phyloP scores from a whole-genome alignment of 2,797 vertebrate genomes.

The Eupleurogrammus muticus region DNA sequence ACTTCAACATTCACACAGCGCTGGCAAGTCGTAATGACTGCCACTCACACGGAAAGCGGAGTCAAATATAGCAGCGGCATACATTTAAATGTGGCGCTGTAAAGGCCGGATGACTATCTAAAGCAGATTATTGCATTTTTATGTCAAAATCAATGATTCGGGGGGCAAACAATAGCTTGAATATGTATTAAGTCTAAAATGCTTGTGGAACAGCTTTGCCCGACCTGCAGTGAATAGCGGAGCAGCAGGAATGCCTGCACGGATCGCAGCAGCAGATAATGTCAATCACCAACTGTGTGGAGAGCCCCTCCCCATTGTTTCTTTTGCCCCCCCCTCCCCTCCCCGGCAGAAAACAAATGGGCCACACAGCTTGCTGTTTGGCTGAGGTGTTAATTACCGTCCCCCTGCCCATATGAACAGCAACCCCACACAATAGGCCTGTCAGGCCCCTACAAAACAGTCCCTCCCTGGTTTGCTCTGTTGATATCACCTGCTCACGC shows the following conservation, averaged over 20 bases:
- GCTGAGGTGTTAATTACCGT: constrained; percentile 86
- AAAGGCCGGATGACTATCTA: not conserved
- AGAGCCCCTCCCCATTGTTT: constrained; percentile 81
- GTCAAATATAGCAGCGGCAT: not conserved
- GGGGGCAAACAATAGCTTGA: constrained; percentile 36
- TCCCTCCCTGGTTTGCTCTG: constrained; percentile 75
- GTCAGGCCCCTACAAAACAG: constrained; percentile 66
- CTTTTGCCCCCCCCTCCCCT: constrained; percentile 75
- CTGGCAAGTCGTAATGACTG: constrained; percentile 15
- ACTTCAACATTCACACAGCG: constrained; percentile 33
- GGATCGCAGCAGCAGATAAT: constrained; percentile 83
- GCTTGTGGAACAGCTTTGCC: constrained; percentile 63
- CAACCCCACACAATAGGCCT: constrained; percentile 79
- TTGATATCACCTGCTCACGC: constrained; percentile 79
- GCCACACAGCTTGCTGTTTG: constrained; percentile 85
- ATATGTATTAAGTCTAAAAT: constrained; percentile 32
- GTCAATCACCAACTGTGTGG: constrained; percentile 85
- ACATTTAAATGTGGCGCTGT: not conserved
- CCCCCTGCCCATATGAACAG: constrained; percentile 80
- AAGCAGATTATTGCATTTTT: not conserved
- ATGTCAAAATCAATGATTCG: constrained; percentile 28
- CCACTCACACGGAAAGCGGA: constrained; percentile 20
- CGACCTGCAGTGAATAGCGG: constrained; percentile 60
- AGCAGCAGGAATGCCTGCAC: constrained; percentile 76
- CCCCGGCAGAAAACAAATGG: constrained; percentile 84